Conservation (phyloP, 2,113 vertebrate species). For the Thymallus thymallus region DNA sequence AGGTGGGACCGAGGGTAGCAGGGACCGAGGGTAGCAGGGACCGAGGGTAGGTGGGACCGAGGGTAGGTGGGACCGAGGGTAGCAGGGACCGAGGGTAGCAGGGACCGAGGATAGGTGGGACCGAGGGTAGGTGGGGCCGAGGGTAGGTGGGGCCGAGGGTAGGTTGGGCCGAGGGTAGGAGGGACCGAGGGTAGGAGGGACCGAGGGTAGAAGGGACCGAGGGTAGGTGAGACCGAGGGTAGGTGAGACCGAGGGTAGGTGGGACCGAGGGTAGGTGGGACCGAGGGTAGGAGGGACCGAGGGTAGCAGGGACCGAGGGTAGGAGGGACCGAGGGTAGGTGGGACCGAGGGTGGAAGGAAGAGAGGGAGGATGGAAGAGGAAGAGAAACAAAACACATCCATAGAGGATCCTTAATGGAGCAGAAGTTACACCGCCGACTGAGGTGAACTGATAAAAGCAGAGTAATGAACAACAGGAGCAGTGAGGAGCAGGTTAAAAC, state of each 20-base stretch:
- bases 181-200: too few relatives aligned
- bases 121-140: conserved; percentile 18
- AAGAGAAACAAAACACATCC: conserved; percentile 15
- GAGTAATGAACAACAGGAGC: conserved; percentile 43
- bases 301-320: conserved; percentile 4
- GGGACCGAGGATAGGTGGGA: conserved; percentile 14
- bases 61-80: conserved; percentile 22
- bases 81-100: conserved; percentile 17
- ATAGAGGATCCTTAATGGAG: conserved; percentile 65
- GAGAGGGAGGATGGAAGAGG: too few relatives aligned
- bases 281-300: conserved; percentile 19
- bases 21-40: too few relatives aligned
- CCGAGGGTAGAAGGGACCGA: too few relatives aligned
- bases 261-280: conserved; percentile 14
- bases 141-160: conserved; percentile 2
- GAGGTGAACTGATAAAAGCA: conserved; percentile 61
- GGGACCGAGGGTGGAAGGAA: too few relatives aligned
- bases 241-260: conserved; percentile 16
- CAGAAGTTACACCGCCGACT: conserved; percentile 68
- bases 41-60: too few relatives aligned
- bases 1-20: background rate
- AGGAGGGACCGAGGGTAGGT: too few relatives aligned
- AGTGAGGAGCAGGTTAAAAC: conserved; percentile 44
- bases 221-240: conserved; percentile 22
- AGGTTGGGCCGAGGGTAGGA: too few relatives aligned